A percentile compares a stretch with the other conserved stretches of the same genome.
Conservation (phyloP, 1,140 invertebrate species). For the Lepidurus apus region DNA sequence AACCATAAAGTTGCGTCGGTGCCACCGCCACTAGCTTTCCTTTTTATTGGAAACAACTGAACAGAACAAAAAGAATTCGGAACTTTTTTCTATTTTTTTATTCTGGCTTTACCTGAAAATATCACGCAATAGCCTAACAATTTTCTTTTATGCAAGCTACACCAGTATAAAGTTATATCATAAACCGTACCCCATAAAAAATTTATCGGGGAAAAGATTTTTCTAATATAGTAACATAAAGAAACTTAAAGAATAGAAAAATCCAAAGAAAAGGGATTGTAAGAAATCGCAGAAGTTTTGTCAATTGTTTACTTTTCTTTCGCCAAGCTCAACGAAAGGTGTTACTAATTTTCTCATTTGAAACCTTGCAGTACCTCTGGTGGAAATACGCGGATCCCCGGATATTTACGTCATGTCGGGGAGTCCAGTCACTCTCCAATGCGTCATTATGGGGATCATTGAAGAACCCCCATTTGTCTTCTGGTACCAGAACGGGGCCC, state of each 20-base stretch:
- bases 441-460: slow-evolving; percentile 33
- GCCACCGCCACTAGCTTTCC: not conserved
- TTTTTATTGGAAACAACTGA: not conserved
- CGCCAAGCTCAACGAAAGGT: not conserved
- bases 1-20: not conserved
- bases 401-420: slow-evolving; percentile 36
- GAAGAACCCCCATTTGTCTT: slow-evolving; percentile 33
- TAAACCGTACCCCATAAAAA: too few species aligned
- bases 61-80: too few species aligned
- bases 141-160: too few species aligned
- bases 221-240: too few species aligned
- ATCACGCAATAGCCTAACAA: too few species aligned
- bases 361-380: slow-evolving; percentile 25
- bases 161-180: too few species aligned
- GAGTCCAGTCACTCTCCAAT: slow-evolving; percentile 32
- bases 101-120: too few species aligned
- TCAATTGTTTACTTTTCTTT: slow-evolving; percentile 6
- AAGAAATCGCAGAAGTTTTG: not conserved
- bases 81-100: too few species aligned
- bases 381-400: slow-evolving; percentile 33
- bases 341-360: not conserved
- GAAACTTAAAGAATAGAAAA: too few species aligned
- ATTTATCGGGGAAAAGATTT: too few species aligned
- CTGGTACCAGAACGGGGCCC: slow-evolving; percentile 33
- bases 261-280: too few species aligned